A percentile compares a stretch with the other conserved stretches of the same genome.
Conservation (phyloP, 2,888 invertebrate species). For the Amphipyra berbera region DNA sequence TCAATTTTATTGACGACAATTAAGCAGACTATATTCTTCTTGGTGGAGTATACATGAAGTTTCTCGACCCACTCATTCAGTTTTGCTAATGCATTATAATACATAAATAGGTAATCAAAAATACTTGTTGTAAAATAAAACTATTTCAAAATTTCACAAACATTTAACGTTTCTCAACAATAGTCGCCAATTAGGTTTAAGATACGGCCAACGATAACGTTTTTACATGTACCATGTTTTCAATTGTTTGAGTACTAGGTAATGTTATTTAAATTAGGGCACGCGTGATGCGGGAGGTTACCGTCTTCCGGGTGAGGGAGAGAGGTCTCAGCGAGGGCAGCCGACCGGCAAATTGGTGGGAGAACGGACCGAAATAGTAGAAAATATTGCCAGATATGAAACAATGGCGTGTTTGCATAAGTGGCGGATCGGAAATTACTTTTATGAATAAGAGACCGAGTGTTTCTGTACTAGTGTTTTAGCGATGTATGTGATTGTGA, state of each 20-base stretch:
- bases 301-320: slow-evolving; percentile 60
- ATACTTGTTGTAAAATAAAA: no score
- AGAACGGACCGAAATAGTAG: slow-evolving; percentile 71
- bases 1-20: no score
- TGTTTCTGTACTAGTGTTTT: slow-evolving; percentile 39
- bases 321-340: slow-evolving; percentile 50
- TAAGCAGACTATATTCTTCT: no score
- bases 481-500: slow-evolving; percentile 26
- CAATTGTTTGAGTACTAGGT: slow-evolving; percentile 56
- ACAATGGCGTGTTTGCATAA: slow-evolving; percentile 62
- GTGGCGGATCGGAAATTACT: slow-evolving; percentile 58
- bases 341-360: slow-evolving; percentile 74
- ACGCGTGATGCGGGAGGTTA: slow-evolving; percentile 55
- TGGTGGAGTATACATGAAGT: no score
- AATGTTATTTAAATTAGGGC: slow-evolving; percentile 68
- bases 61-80: no score
- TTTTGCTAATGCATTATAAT: no score
- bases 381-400: slow-evolving; percentile 63
- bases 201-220: slow-evolving; percentile 51
- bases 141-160: not conserved
- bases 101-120: no score
- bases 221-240: slow-evolving; percentile 40
- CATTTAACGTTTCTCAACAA: slow-evolving; percentile 19
- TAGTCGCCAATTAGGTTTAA: slow-evolving; percentile 37
- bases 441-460: slow-evolving; percentile 48